Evolutionary conservation across 2,113 vertebrate genomes (phyloP), one percentile per base, ranked within the genome.

Genomic region (Pantherophis guttatus): DNA sequence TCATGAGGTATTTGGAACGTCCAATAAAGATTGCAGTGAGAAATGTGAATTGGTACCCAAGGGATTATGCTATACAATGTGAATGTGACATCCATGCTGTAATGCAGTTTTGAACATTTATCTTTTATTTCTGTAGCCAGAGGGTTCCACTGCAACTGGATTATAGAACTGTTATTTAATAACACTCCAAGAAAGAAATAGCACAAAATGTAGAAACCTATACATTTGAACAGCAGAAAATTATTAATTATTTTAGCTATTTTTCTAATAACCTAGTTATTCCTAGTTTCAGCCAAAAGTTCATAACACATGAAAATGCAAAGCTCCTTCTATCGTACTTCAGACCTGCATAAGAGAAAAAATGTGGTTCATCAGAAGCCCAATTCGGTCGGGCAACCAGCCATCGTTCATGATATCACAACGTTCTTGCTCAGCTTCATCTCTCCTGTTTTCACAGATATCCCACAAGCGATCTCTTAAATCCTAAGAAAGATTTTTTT

Each of bases 341-440:
- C 94, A 91, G 96, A 99, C 99, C 98, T 99, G 99, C 96, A 98
- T 98, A 89, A 99, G 97, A 3, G 97, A 96, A 92, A 98, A 98
- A 96, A 98, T 99, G 95, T 98, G 97, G 95, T 99, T 99, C 92
- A 98, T 94, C 10, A 98, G 94, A 5, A 99, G 88, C 0, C 95
- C 96, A 0, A 94, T 96, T 1, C 92, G 97, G 92, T 98, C 98
- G n/a, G 97, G 97, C 81, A 99, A 86, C 99, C 99, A 99, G 44
- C 96, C 97, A 33, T 98, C 95, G 1, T 95, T 96, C 95, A 98
- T 97, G 2, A 99, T 94, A 29, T 93, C 95, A 24, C 57, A 86
- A 50, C 94, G 97, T 94, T 99, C 98, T 88, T 98, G 97, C 93
- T 98, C 98, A 0, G 98, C 98, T 92, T 99, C 98, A 87, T 98